These are phyloP conservation scores for Brienomyrus longianalis DNA, from an alignment of 2,113 vertebrate genomes.

Conservation along the genomic window DNA sequence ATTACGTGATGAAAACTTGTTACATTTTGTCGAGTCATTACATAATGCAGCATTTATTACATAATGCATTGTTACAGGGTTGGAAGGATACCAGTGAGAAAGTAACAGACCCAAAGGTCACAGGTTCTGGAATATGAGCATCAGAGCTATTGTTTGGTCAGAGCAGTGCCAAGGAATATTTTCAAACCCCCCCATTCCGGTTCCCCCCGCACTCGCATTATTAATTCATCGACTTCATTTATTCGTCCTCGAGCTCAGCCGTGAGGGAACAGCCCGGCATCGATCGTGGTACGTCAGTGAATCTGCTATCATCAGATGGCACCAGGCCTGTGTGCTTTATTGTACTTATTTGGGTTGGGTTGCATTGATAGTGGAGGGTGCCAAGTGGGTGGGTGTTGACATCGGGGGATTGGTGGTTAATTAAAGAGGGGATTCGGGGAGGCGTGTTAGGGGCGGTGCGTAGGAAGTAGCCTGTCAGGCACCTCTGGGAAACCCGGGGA, in stretches of 20 bases:
- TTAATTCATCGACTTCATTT: conserved; percentile 13
- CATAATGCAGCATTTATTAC: too few species aligned
- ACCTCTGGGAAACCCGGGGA: neutral
- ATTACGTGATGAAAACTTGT: too few species aligned
- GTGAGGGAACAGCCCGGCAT: neutral
- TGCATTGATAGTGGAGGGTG: neutral
- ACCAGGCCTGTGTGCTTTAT: neutral
- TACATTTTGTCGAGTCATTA: too few species aligned
- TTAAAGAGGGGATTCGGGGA: neutral
- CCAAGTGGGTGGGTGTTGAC: neutral
- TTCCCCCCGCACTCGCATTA: neutral
- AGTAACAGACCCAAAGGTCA: neutral
- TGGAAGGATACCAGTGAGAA: neutral
- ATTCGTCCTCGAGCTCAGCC: neutral
- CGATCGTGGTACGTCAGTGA: neutral
- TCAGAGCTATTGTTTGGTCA: neutral
- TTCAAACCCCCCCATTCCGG: neutral
- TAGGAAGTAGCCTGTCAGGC: neutral
- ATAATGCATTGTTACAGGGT: neutral
- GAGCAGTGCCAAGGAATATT: neutral
- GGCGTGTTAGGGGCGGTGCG: neutral
- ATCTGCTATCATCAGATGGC: neutral
- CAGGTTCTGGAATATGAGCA: neutral
- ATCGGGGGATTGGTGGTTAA: neutral
- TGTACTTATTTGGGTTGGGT: neutral